Base-by-base conservation (phyloP, 2,888 invertebrate species). In the Steinernema carpocapsae region DNA sequence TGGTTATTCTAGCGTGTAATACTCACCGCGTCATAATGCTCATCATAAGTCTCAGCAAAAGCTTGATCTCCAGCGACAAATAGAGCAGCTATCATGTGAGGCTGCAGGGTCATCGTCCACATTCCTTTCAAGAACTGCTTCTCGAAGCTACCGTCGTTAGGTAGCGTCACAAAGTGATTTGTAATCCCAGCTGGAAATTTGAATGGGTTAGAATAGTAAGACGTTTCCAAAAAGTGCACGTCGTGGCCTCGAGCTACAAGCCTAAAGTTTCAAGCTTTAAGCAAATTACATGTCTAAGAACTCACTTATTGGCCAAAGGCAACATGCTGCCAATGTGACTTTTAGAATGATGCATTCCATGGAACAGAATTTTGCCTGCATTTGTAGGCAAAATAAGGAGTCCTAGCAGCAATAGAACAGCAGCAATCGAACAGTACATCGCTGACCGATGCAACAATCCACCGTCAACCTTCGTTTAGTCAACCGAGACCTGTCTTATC, bases 251-350 rank as follows among this genome's bases (percentile, higher is more conserved):
- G 64, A 2, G 48, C 48, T 19, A 32, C 72, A 29, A 76, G 46
- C 24, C 76, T 76, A 22, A 26, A 71, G 29, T 1, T 12, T 14
- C 19, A 32, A 29, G 24, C 12, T n/a, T 42, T 19, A 10, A 7
- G 2, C 45, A n/a, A n/a, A 71, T 12, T 43, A n/a, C n/a, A 26
- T 10, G 14, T 6, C 29, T 74, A 17, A 17, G 6, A 51, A 32
- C 1, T 24, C 2, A 78, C 78, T 76, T 77, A 17, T 59, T 76
- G 46, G 77, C 77, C 10, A 77, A 32, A 3, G 78, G 77, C 45
- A 78, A 24, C 77, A 78, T 77, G 70, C 76, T 78, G 3, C 74
- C 76, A 45, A 77, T 74, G 72, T 78, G 78, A 37, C 75, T 75
- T 24, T 52, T 71, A 0, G 76, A 76, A 4, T 71, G 59, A 70